Percentiles rank a stretch among this genome's conserved stretches.
phyloP scores from a whole-genome alignment of 2,113 vertebrate genomes.

The Dicrurus megarhynchus region DNA sequence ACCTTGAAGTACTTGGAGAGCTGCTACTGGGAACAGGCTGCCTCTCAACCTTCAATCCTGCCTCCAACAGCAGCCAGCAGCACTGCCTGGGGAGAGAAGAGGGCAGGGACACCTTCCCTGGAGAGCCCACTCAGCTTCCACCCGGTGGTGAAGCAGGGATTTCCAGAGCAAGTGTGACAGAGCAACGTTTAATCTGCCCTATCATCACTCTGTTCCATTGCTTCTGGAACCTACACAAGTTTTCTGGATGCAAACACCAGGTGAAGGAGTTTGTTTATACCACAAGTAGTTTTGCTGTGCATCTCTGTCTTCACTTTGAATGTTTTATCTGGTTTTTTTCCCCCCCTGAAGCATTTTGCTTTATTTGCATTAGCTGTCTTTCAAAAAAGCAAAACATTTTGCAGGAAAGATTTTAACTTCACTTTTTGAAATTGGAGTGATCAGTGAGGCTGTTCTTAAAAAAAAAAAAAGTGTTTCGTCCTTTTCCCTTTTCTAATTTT shows the following conservation, averaged over 20 bases:
- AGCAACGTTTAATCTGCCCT: not conserved
- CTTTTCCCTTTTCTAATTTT: not conserved
- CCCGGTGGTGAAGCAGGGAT: rapidly evolving
- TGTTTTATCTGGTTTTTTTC: not conserved
- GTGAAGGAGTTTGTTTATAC: not conserved
- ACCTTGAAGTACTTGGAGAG: not conserved
- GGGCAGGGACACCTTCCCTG: not conserved
- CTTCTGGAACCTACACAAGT: not conserved
- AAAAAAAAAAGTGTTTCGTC: not conserved
- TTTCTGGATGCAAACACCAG: not conserved
- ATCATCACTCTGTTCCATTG: not conserved
- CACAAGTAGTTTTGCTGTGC: not conserved
- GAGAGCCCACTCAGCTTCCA: not conserved
- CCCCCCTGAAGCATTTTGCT: not conserved
- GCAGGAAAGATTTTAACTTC: not conserved
- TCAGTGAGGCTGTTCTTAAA: not conserved
- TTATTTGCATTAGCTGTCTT: not conserved
- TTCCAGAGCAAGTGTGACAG: not conserved
- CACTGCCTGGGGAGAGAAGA: rapidly evolving
- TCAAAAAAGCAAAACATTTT: not conserved
- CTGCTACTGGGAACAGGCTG: not conserved
- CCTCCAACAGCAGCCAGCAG: not conserved
- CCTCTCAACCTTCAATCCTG: not conserved
- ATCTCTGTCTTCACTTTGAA: not conserved
- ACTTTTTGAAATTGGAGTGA: not conserved